phyloP scores from a whole-genome alignment of 2,888 invertebrate species.

The Pollenia labialis region DNA sequence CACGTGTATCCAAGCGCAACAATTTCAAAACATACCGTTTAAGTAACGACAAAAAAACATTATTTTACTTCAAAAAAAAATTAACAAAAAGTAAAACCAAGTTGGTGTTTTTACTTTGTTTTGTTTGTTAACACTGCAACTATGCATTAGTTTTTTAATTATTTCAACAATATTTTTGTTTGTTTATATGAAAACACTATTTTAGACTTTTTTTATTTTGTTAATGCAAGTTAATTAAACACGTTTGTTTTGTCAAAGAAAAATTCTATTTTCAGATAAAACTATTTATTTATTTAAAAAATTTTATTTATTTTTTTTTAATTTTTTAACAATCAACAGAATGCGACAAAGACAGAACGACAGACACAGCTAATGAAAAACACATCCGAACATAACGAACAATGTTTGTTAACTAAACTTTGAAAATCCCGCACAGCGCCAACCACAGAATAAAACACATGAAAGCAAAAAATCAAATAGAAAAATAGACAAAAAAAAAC shows the following conservation, averaged over 20 bases:
- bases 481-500: constrained; percentile 27
- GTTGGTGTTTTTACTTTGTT: no score
- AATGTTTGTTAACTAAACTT: constrained; percentile 61
- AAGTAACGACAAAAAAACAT: constrained; percentile 27
- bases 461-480: constrained; percentile 20
- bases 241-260: neutral
- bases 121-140: neutral
- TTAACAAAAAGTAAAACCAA: neutral
- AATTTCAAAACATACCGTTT: constrained; percentile 64
- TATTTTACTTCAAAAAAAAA: constrained; percentile 6
- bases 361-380: constrained; percentile 35
- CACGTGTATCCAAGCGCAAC: constrained; percentile 71
- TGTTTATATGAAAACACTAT: neutral
- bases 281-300: constrained; percentile 37
- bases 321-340: constrained; percentile 10
- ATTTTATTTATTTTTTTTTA: constrained; percentile 33
- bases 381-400: constrained; percentile 63
- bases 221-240: neutral
- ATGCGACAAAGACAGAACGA: constrained; percentile 14
- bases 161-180: neutral
- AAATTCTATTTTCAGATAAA: constrained; percentile 9
- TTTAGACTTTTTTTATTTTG: neutral
- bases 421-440: constrained; percentile 50
- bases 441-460: constrained; percentile 43
- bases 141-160: constrained; percentile 5